A percentile compares a stretch with the other conserved stretches of the same genome.
Conservation (phyloP, 2,797 vertebrate species). For the Bradypus variegatus region DNA sequence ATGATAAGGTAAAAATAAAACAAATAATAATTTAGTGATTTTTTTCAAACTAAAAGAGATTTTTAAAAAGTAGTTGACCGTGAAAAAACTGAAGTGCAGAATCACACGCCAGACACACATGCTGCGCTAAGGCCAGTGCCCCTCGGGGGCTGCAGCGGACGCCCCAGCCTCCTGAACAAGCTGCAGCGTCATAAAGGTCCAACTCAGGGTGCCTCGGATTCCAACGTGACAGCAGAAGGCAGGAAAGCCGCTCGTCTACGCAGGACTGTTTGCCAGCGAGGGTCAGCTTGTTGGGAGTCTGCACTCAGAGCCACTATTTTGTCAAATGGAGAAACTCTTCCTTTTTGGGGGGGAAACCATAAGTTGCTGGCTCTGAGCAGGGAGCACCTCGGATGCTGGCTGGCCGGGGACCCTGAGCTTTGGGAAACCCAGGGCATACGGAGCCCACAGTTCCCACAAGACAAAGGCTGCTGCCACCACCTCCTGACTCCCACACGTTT, state of each 20-base stretch:
- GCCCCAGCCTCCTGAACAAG: neutral
- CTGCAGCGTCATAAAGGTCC: neutral
- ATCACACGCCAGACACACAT: neutral
- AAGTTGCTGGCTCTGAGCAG: neutral
- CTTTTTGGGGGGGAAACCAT: neutral
- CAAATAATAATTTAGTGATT: neutral
- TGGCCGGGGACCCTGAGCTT: neutral
- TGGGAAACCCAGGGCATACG: neutral
- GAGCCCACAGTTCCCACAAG: neutral
- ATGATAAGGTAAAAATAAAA: slow-evolving; percentile 18
- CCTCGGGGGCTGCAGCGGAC: neutral
- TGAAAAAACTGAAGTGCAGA: slow-evolving; percentile 10
- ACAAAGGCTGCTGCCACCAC: neutral
- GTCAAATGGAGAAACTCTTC: neutral
- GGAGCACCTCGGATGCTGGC: neutral
- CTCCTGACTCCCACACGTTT: neutral
- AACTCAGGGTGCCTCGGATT: neutral
- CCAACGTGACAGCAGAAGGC: neutral
- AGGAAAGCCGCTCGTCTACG: neutral
- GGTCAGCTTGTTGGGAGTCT: neutral
- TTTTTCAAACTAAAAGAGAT: neutral
- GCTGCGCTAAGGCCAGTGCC: neutral
- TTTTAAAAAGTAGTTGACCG: neutral
- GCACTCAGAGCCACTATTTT: neutral
- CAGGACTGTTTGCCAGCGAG: neutral